These are phyloP conservation scores for Neotragus moschatus DNA, from an alignment of 2,113 vertebrate genomes.

Conservation along the genomic window DNA sequence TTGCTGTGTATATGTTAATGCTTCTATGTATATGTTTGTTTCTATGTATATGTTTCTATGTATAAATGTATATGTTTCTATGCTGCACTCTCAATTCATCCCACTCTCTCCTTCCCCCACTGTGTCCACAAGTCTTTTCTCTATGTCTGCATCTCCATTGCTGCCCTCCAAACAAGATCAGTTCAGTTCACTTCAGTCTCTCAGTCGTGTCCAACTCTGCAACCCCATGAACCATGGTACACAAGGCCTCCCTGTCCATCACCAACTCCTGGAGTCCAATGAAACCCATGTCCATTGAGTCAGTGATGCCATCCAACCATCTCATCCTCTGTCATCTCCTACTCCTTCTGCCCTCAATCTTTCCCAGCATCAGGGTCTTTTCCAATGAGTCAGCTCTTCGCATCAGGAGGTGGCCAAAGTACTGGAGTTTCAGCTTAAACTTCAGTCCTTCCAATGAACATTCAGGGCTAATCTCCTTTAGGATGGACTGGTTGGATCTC, in stretches of 20 bases:
- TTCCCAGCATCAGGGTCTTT: neutral
- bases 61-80: neutral
- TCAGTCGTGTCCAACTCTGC: neutral
- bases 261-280: neutral
- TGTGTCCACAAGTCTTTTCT: neutral
- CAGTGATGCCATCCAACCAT: neutral
- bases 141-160: neutral
- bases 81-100: fast-evolving
- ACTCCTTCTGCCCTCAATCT: neutral
- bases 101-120: neutral
- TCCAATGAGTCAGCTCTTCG: neutral
- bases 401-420: neutral
- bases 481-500: neutral
- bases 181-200: neutral
- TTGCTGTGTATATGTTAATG: neutral
- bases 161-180: neutral
- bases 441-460: neutral
- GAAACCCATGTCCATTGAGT: neutral
- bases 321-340: fast-evolving
- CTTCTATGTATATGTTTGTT: no score
- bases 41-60: no score
- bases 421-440: neutral
- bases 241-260: neutral
- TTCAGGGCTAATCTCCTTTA: neutral
- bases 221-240: neutral